These are phyloP conservation scores for Sebastes diaconus DNA, from an alignment of 2,797 vertebrate species.

Conservation along the genomic window DNA sequence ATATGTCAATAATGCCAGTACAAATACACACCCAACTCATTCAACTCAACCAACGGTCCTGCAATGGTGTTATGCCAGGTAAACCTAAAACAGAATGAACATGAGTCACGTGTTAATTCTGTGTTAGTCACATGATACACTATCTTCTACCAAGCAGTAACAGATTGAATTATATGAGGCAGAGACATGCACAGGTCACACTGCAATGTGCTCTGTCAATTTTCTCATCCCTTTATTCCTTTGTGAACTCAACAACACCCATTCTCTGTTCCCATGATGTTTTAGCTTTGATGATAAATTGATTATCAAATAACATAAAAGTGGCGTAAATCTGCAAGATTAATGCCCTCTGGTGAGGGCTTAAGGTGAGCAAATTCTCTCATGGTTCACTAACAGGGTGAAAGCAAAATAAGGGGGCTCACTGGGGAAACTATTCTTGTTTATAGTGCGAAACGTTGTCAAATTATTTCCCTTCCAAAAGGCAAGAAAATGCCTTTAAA, in stretches of 20 bases:
- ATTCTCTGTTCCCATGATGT: slow-evolving; percentile 47
- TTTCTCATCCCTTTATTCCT: slow-evolving; percentile 32
- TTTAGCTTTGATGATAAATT: slow-evolving; percentile 57
- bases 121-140: neutral
- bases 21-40: neutral
- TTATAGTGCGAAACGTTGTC: neutral
- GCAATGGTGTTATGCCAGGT: neutral
- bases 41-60: neutral
- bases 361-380: slow-evolving; percentile 35
- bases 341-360: slow-evolving; percentile 10
- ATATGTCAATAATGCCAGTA: neutral
- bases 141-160: neutral
- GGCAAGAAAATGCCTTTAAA: neutral
- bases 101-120: neutral
- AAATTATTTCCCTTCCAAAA: neutral
- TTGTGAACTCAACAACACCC: slow-evolving; percentile 34
- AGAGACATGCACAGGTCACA: slow-evolving; percentile 26
- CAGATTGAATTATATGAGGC: slow-evolving; percentile 2
- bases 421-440: neutral
- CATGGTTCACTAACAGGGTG: slow-evolving; percentile 23
- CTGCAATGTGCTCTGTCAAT: slow-evolving; percentile 7
- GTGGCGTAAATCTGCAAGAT: slow-evolving; percentile 31
- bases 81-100: neutral
- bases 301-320: slow-evolving; percentile 62
- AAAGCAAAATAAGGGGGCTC: neutral